Percentiles rank a stretch among this genome's conserved stretches.
Evolutionary conservation across 2,113 vertebrate genomes (phyloP).

Genomic region (Engystomops pustulosus): DNA sequence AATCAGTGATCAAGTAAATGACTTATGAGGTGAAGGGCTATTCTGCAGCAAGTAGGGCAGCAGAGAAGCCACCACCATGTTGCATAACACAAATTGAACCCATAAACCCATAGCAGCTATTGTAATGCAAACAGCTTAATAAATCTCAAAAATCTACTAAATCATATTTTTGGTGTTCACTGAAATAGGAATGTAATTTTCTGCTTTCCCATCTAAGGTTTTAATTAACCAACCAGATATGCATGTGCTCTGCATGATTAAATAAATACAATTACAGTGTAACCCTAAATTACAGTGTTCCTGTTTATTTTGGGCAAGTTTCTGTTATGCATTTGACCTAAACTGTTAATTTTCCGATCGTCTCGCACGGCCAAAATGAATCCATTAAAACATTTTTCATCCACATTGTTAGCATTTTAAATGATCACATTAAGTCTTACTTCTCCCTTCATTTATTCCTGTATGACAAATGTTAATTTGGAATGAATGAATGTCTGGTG

Average conservation of each 20-base stretch:
- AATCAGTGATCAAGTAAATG: too few species aligned
- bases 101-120: neutral
- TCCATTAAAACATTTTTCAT: constrained; percentile 29
- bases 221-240: constrained; percentile 15
- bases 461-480: constrained; percentile 59
- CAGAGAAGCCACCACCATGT: neutral
- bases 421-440: constrained; percentile 47
- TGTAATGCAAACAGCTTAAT: neutral
- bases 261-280: constrained; percentile 2
- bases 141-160: neutral
- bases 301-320: neutral
- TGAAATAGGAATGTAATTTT: neutral
- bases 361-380: constrained; percentile 12
- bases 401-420: constrained; percentile 19
- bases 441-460: constrained; percentile 53
- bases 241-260: neutral
- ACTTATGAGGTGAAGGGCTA: too few species aligned
- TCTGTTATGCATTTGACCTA: neutral
- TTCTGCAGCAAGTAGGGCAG: too few species aligned
- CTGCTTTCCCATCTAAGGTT: neutral
- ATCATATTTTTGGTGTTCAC: neutral
- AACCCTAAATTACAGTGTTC: neutral
- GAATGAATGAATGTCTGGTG: constrained; percentile 63
- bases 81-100: neutral
- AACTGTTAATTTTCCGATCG: neutral